Base-by-base conservation (phyloP, 1,140 invertebrate genomes). In the Elymnias hypermnestra region DNA sequence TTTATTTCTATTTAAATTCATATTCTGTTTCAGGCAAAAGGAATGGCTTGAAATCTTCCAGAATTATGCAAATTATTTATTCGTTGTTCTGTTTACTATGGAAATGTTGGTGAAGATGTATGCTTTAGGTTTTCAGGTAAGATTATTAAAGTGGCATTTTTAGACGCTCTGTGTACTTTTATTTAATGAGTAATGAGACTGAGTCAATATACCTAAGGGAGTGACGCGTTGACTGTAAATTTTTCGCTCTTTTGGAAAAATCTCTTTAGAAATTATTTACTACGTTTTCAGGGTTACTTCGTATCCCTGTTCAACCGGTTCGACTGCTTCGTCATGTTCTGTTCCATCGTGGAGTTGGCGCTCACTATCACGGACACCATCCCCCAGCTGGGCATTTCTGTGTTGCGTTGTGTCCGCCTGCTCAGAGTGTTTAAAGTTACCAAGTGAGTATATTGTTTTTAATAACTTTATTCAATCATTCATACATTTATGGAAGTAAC, bases 41-140 rank as follows among this genome's bases (percentile, higher is more conserved):
- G 56, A 77, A 15, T 99, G 97, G 97, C 87, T 99, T 50, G 97
- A 99, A 77, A 77, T 94, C 22, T 99, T 99, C 89, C 98, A 99
- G 92, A 96, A 97, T 70, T 90, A 92, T 56, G 97, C 97, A 41
- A 99, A 99, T 83, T 92, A 98, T 74, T 94, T 99, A 77, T 99
- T 99, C 87, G 97, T 99, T 37, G 93, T 96, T 8, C 90, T 99
- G 21, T 99, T 99, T 87, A 95, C 97, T 9, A 90, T 98, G 86
- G 98, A 99, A 89, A 99, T 99, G 98, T 90, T 99, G 59, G 87
- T 99, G 21, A 99, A 99, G 89, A 99, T 99, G 97, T 99, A 99
- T 88, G 98, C 96, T 83, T 91, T 99, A 74, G 98, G 98, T 62
- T 96, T 99, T 88, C 93, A 94, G 89, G 94, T 95, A 83, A 88